Evolutionary conservation across 2,797 vertebrate genomes (phyloP).

Genomic region (Ficedula albicollis): DNA sequence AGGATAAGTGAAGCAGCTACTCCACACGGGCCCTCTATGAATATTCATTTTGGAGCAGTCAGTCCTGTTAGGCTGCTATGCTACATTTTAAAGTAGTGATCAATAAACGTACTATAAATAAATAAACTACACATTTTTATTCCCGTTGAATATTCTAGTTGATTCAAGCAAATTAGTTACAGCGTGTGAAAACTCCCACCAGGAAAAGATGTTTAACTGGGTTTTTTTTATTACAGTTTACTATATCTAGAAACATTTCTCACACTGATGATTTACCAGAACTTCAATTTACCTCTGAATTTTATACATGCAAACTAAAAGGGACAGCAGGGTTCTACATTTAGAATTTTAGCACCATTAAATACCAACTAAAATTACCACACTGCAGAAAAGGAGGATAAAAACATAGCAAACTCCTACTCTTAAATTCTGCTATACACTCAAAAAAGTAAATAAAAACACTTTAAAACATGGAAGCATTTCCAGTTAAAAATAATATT

Average conservation of each 20-base stretch:
- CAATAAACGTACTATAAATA: constrained; percentile 38
- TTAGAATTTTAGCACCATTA: constrained; percentile 43
- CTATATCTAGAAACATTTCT: constrained; percentile 51
- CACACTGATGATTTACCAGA: constrained; percentile 49
- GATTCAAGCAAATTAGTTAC: constrained; percentile 46
- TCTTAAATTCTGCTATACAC: constrained; percentile 7
- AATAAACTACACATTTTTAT: constrained; percentile 30
- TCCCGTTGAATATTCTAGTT: constrained; percentile 37
- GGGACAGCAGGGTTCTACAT: constrained; percentile 46
- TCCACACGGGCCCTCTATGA: not conserved
- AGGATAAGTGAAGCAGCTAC: not conserved
- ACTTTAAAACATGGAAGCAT: not conserved
- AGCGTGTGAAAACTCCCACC: constrained; percentile 58
- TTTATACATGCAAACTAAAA: constrained; percentile 39
- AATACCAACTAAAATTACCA: constrained; percentile 39
- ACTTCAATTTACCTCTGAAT: constrained; percentile 37
- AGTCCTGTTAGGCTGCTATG: not conserved
- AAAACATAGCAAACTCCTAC: constrained; percentile 44
- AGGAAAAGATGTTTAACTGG: constrained; percentile 43
- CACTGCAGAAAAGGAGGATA: constrained; percentile 16
- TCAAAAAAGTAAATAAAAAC: constrained; percentile 52
- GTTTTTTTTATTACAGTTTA: constrained; percentile 36
- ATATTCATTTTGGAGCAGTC: not conserved
- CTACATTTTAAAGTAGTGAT: not conserved
- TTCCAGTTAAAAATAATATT: constrained; percentile 29